phyloP scores from a whole-genome alignment of 92 coral and sea anemone species.

The Parazoanthus swiftii region DNA sequence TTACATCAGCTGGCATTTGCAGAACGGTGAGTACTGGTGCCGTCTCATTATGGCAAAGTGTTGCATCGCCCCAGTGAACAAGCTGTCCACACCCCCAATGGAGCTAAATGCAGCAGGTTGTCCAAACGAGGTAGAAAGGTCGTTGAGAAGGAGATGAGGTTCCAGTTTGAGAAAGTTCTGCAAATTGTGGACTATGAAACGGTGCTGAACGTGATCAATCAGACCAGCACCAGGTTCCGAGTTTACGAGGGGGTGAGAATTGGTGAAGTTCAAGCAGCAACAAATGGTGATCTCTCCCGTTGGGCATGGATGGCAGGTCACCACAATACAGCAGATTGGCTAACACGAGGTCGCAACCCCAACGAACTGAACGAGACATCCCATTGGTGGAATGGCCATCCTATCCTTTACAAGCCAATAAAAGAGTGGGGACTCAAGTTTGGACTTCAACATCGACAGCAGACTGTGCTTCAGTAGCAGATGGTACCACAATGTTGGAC shows the following conservation, averaged over 20 bases:
- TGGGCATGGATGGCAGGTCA: conserved; percentile 49
- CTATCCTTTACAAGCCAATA: conserved; percentile 33
- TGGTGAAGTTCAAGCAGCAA: conserved; percentile 61
- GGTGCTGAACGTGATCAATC: conserved; percentile 69
- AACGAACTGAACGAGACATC: conserved; percentile 49
- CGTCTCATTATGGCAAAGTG: conserved; percentile 65
- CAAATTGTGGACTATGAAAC: conserved; percentile 77
- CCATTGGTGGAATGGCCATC: not conserved
- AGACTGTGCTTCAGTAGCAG: too few species aligned
- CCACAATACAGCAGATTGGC: conserved; percentile 67
- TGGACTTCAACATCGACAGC: too few species aligned
- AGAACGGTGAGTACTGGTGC: conserved; percentile 53
- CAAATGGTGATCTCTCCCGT: conserved; percentile 49
- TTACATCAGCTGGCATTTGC: conserved; percentile 63
- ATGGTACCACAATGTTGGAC: too few species aligned
- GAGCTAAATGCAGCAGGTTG: conserved; percentile 54
- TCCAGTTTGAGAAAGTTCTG: conserved; percentile 55
- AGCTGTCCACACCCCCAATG: conserved; percentile 70
- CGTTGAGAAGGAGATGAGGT: conserved; percentile 61
- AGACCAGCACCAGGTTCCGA: conserved; percentile 63
- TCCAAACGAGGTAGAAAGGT: conserved; percentile 67
- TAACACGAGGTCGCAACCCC: conserved; percentile 54
- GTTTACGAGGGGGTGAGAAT: conserved; percentile 58
- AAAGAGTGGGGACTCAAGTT: conserved; percentile 62
- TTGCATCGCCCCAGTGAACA: conserved; percentile 61